These are phyloP conservation scores for Drosophila suzukii DNA, from an alignment of 1,140 invertebrate species.

Conservation along the genomic window DNA sequence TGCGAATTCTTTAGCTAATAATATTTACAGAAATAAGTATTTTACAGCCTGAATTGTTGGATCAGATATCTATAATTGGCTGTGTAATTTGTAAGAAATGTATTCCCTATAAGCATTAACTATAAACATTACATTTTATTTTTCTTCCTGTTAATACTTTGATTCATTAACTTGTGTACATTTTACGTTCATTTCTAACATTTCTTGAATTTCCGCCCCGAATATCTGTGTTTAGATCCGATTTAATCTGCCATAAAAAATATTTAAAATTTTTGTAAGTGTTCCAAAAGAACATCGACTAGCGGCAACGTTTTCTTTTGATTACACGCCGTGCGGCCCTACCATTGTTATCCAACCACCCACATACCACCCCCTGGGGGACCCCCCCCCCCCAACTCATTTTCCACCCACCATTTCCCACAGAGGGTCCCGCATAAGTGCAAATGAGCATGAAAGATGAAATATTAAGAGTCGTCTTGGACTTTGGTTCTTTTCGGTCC, in stretches of 20 bases:
- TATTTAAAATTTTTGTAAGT: not conserved
- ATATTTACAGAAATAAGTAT: too few relatives aligned
- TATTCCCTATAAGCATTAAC: too few relatives aligned
- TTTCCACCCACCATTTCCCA: constrained; percentile 2
- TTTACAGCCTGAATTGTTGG: too few relatives aligned
- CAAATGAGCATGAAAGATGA: constrained; percentile 79
- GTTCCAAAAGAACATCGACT: constrained; percentile 26
- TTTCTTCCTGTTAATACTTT: too few relatives aligned
- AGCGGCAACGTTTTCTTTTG: constrained; percentile 66
- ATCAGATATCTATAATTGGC: too few relatives aligned
- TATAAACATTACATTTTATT: too few relatives aligned
- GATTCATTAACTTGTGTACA: too few relatives aligned
- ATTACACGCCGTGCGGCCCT: constrained; percentile 47
- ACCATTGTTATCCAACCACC: constrained; percentile 37
- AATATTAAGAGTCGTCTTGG: constrained; percentile 75
- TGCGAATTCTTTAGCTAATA: not conserved
- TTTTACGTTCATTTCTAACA: too few relatives aligned
- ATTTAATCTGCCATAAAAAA: too few relatives aligned
- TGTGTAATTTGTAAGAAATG: too few relatives aligned
- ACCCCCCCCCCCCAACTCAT: not conserved
- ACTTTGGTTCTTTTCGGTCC: constrained; percentile 15
- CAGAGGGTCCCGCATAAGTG: constrained; percentile 51
- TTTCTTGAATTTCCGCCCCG: too few relatives aligned
- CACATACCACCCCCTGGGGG: not conserved
- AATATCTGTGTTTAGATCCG: too few relatives aligned